Base-by-base conservation (phyloP, 2,797 vertebrate genomes). In the Spinibarbus caldwelli region DNA sequence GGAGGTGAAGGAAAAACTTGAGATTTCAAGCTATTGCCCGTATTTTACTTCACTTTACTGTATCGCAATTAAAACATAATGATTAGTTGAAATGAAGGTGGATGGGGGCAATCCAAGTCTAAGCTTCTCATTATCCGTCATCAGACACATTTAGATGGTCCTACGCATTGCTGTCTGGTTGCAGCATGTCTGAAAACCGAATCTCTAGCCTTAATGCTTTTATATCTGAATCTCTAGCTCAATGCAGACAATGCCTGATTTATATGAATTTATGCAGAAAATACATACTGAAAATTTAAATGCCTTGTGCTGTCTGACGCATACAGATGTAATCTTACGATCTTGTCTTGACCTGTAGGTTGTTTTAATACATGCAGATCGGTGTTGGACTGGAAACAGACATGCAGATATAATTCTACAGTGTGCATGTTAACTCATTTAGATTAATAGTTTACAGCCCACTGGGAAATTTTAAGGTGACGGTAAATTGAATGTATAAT, bases 401-500 rank as follows among this genome's bases (percentile, higher is more conserved):
- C 77, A 64, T 73, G 67, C 54, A 49, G 31, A 72, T 64, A n/a
- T 59, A 64, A 64, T 66, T 72, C 43, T 80, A 73, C 77, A 29
- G 23, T 73, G 54, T 80, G 77, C 77, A 80, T 80, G 31, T 80
- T 79, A 80, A 80, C 78, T 80, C 54, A 47, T 80, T 72, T 64
- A 73, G 41, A 80, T 72, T 66, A 85, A 72, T 80, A 78, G 29
- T 80, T 59, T 85, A 43, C 52, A 52, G 68, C 66, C 84, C 84
- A 64, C 54, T 80, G 84, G 84, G 77, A 80, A 73, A 80, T 85
- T 80, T 85, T 85, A 80, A 72, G 41, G 43, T 62, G 68, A 72
- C 4, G 31, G 57, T 80, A 85, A 85, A 85, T 47, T 85, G 77
- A 80, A 80, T 72, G 38, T 85, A 72, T 79, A 85, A 80, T 72